Base-by-base conservation (phyloP, 2,888 invertebrate species). In the Chymomyza caudatula region DNA sequence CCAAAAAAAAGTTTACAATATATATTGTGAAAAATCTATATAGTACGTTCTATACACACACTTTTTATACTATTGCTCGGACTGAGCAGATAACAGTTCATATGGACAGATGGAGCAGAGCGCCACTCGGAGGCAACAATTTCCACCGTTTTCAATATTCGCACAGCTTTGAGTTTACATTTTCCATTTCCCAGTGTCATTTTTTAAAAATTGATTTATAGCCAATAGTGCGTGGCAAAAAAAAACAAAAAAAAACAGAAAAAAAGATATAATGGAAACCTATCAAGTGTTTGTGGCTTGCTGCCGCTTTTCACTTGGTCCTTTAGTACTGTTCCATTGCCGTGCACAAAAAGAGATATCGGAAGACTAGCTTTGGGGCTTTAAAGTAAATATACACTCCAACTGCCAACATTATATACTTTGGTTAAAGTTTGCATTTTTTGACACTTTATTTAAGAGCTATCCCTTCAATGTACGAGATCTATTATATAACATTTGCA, bases 141-240 rank as follows among this genome's bases (percentile, higher is more conserved):
- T n/a, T 6, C 51, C 51, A 52, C 60, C 58, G 60, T 78, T 80
- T 79, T 80, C 77, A 76, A 79, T 82, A 82, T 78, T 79, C 80
- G 78, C 77, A 66, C 66, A 71, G 86, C 86, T 85, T 83, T 83
- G 80, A 85, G 80, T 84, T 85, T 79, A 85, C 84, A 85, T 81
- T 81, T 81, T 85, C 80, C 80, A 81, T 81, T 81, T 81, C 80
- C 80, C 80, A 76, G 80, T 81, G 80, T 81, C 80, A 81, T 77
- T 85, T 80, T 85, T 77, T 69, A 80, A 81, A 81, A 81, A 81
- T 85, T 81, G 80, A 81, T 81, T 81, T 81, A 81, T 81, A 66
- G 80, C 86, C 80, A 81, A 81, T 81, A 85, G 73, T 65, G 67
- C 62, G 69, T 68, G 54, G 67, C 62, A 43, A 19, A 20, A 20